Evolutionary conservation across 1,140 invertebrate genomes (phyloP).

Genomic region (Drosophila arawakana): DNA sequence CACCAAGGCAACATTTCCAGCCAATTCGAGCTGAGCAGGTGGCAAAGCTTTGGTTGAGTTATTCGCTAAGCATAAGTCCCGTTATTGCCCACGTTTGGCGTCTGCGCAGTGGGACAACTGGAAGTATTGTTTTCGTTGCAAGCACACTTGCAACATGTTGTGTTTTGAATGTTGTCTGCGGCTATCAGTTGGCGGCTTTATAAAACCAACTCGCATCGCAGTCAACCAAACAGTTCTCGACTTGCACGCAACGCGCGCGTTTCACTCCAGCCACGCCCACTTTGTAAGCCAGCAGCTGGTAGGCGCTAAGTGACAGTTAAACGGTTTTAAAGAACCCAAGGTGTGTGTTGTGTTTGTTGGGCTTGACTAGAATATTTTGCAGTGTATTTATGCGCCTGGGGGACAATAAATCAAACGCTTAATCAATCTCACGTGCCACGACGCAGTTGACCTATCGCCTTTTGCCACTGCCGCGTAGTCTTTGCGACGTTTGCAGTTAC

Average conservation of each 20-base stretch:
- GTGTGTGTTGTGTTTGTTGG: background rate
- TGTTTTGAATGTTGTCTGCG: constrained; percentile 72
- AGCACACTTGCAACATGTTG: constrained; percentile 68
- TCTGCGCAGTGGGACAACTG: constrained; percentile 33
- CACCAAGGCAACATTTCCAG: constrained; percentile 17
- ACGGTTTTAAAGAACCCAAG: constrained; percentile 16
- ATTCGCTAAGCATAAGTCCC: constrained; percentile 18
- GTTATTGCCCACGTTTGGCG: constrained; percentile 22
- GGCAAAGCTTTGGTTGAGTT: constrained; percentile 57
- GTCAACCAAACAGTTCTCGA: constrained; percentile 49
- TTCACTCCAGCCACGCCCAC: constrained; percentile 1
- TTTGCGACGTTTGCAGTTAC: constrained; percentile 23
- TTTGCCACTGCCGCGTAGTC: constrained; percentile 11
- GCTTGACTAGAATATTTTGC: background rate
- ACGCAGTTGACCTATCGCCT: constrained; percentile 53
- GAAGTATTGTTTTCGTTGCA: constrained; percentile 69
- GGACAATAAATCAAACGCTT: constrained; percentile 69
- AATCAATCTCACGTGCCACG: constrained; percentile 74
- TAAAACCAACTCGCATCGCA: constrained; percentile 55
- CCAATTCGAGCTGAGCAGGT: background rate
- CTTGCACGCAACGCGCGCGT: constrained; percentile 59
- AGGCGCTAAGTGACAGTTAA: constrained; percentile 24
- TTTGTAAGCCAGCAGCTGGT: background rate
- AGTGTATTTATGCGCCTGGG: constrained; percentile 18
- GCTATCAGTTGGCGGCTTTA: constrained; percentile 51